Percentiles rank a stretch among this genome's conserved stretches.
phyloP scores from a whole-genome alignment of 2,797 vertebrate species.

The Girardinus metallicus region DNA sequence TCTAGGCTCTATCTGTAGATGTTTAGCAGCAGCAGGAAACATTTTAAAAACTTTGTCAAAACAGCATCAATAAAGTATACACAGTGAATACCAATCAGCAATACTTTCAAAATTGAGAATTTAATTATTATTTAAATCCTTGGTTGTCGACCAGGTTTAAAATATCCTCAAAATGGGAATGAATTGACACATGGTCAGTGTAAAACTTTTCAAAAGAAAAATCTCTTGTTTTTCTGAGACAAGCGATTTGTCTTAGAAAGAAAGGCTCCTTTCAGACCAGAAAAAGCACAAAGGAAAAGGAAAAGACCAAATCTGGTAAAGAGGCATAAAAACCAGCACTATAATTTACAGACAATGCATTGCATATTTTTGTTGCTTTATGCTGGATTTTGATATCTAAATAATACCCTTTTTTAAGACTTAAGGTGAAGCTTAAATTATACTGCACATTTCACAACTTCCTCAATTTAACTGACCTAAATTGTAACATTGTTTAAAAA shows the following conservation, averaged over 20 bases:
- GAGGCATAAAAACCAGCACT: background rate
- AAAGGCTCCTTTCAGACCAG: background rate
- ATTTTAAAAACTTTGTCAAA: background rate
- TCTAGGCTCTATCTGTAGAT: background rate
- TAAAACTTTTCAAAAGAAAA: background rate
- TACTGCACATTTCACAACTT: background rate
- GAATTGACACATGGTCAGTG: background rate
- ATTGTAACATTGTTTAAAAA: background rate
- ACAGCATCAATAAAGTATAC: background rate
- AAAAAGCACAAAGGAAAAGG: background rate
- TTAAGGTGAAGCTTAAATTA: background rate
- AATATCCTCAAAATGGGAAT: background rate
- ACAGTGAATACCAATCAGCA: background rate
- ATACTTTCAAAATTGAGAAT: background rate
- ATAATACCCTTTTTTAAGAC: background rate
- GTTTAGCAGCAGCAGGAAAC: background rate
- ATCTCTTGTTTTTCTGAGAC: too few relatives aligned
- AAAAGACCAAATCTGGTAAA: background rate
- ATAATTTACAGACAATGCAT: background rate
- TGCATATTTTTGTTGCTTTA: background rate
- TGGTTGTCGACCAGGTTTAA: background rate
- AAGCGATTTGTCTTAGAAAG: too few relatives aligned
- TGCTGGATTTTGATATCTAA: background rate
- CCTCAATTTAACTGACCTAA: background rate
- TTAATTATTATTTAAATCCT: background rate